These are phyloP conservation scores for Monopterus albus DNA, from an alignment of 2,113 vertebrate genomes.

Conservation along the genomic window DNA sequence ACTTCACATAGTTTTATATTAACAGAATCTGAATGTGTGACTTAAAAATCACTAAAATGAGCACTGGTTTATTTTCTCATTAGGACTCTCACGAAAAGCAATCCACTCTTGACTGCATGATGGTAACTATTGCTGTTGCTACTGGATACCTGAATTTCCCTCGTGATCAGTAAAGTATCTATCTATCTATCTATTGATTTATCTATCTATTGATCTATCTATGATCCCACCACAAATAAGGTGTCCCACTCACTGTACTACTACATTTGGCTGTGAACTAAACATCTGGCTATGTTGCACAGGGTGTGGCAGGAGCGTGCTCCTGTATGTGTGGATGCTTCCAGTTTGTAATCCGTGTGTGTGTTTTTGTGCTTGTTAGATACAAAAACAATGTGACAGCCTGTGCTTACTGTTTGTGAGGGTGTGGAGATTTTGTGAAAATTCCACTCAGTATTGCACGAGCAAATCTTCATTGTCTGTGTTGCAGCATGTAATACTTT, in stretches of 20 bases:
- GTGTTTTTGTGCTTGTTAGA: slow-evolving; percentile 22
- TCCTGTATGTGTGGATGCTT: slow-evolving; percentile 4
- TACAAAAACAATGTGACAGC: slow-evolving; percentile 54
- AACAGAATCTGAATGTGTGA: slow-evolving; percentile 54
- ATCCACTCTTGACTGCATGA: slow-evolving; percentile 44
- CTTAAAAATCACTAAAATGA: slow-evolving; percentile 45
- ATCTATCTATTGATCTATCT: too few relatives aligned
- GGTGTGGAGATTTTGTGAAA: slow-evolving; percentile 72
- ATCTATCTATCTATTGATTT: too few relatives aligned
- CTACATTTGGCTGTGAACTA: slow-evolving; percentile 49
- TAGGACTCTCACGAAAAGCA: slow-evolving; percentile 62
- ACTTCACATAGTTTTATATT: slow-evolving; percentile 42
- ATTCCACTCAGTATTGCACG: slow-evolving; percentile 80
- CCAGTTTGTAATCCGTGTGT: not conserved
- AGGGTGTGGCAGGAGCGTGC: not conserved
- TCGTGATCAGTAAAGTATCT: too few relatives aligned
- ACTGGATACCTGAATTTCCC: too few relatives aligned
- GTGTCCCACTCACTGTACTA: slow-evolving; percentile 38
- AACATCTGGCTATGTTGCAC: slow-evolving; percentile 59
- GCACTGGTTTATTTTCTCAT: slow-evolving; percentile 65
- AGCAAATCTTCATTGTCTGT: slow-evolving; percentile 68
- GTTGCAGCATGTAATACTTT: slow-evolving; percentile 68
- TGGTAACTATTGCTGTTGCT: too few relatives aligned
- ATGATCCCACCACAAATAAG: slow-evolving; percentile 32
- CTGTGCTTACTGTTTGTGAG: slow-evolving; percentile 58